Evolutionary conservation across 2,113 vertebrate genomes (phyloP).

Genomic region (Notothenia rossii): DNA sequence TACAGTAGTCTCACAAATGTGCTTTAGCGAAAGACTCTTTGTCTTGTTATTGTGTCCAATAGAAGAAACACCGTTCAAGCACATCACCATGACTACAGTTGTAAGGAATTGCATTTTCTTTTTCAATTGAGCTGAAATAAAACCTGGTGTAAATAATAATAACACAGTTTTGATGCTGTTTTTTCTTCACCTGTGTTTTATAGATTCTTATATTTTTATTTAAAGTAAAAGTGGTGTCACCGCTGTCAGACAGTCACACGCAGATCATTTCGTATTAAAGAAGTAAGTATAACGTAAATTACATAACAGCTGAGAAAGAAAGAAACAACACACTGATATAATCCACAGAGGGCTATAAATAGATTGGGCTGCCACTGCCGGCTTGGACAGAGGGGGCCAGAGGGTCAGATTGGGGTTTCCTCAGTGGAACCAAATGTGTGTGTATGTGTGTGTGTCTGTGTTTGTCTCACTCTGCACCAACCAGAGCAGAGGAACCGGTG

Average conservation of each 20-base stretch:
- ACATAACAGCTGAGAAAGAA: slow-evolving; percentile 45
- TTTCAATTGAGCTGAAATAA: too few species aligned
- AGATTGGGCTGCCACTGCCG: slow-evolving; percentile 24
- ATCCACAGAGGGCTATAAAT: slow-evolving; percentile 29
- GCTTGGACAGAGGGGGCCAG: neutral
- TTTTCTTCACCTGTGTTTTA: neutral
- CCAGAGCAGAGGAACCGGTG: slow-evolving; percentile 53
- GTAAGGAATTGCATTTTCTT: too few species aligned
- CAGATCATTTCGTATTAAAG: slow-evolving; percentile 30
- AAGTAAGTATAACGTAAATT: slow-evolving; percentile 34
- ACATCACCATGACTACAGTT: neutral
- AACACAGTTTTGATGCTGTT: neutral
- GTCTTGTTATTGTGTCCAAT: neutral
- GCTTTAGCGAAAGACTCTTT: too few species aligned
- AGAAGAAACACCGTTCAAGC: neutral
- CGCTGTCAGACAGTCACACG: slow-evolving; percentile 13
- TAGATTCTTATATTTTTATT: neutral
- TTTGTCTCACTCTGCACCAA: slow-evolving; percentile 51
- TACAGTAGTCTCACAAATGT: too few species aligned
- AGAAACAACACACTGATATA: slow-evolving; percentile 21
- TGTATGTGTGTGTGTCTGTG: neutral
- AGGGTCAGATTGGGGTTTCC: neutral
- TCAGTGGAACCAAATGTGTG: slow-evolving; percentile 1
- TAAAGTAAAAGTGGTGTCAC: slow-evolving; percentile 7
- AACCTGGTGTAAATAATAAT: neutral